phyloP scores from a whole-genome alignment of 2,888 invertebrate genomes.

The Ditylenchus weischeri region DNA sequence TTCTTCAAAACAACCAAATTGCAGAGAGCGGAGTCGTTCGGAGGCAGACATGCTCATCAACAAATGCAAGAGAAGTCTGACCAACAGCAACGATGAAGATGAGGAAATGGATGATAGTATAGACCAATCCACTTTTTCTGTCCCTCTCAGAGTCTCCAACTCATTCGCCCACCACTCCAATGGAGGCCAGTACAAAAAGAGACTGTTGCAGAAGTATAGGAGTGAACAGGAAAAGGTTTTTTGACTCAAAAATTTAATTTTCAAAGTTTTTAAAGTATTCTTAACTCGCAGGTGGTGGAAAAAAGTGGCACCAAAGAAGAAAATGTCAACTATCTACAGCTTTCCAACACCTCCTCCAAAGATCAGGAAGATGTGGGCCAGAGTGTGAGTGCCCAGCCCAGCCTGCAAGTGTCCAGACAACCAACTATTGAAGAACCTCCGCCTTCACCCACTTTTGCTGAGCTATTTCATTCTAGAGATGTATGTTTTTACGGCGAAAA shows the following conservation, averaged over 20 bases:
- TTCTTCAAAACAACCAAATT: background rate
- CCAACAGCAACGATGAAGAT: slow-evolving; percentile 11
- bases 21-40: slow-evolving; percentile 52
- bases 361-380: background rate
- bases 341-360: background rate
- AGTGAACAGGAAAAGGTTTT: slow-evolving; percentile 37
- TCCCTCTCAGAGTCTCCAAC: slow-evolving; percentile 32
- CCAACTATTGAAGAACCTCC: slow-evolving; percentile 49
- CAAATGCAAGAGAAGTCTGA: background rate
- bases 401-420: slow-evolving; percentile 36
- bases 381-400: slow-evolving; percentile 24
- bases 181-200: slow-evolving; percentile 46
- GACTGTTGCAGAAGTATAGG: slow-evolving; percentile 44
- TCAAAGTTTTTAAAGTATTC: too few species aligned
- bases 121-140: slow-evolving; percentile 45
- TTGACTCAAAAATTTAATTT: too few species aligned
- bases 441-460: slow-evolving; percentile 36
- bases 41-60: slow-evolving; percentile 53
- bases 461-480: slow-evolving; percentile 38
- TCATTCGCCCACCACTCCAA: slow-evolving; percentile 15
- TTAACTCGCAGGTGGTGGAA: slow-evolving; percentile 8
- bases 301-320: slow-evolving; percentile 10
- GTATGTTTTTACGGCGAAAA: slow-evolving; percentile 25
- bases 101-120: slow-evolving; percentile 41
- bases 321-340: background rate